A percentile compares a stretch with the other conserved stretches of the same genome.
These are phyloP conservation scores for Blennius ocellaris DNA, from an alignment of 2,113 vertebrate genomes.

Conservation along the genomic window DNA sequence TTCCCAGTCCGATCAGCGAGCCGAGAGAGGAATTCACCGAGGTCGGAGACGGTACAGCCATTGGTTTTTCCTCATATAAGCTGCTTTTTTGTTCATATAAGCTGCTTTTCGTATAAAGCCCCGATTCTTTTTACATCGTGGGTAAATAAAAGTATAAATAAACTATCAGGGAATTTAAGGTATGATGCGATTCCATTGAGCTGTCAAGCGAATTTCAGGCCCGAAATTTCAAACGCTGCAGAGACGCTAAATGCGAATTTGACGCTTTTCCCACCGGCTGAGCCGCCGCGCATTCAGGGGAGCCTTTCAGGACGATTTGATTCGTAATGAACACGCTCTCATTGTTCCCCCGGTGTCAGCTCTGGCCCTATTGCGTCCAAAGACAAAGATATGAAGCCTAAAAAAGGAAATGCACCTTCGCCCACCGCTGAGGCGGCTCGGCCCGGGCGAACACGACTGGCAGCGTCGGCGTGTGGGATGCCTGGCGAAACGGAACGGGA, in stretches of 20 bases:
- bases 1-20: not conserved
- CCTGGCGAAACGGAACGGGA: conserved; percentile 35
- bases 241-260: conserved; percentile 21
- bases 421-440: conserved; percentile 13
- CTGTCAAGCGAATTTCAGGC: conserved; percentile 33
- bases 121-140: not conserved
- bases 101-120: conserved; percentile 2
- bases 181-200: conserved; percentile 22
- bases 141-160: conserved; percentile 10
- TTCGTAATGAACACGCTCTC: conserved; percentile 35
- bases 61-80: not conserved
- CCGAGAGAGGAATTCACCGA: not conserved
- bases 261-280: not conserved
- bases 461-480: conserved; percentile 25
- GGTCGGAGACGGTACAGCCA: no score
- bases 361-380: conserved; percentile 29
- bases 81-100: no score
- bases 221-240: conserved; percentile 2
- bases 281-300: not conserved
- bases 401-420: not conserved
- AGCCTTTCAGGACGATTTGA: conserved; percentile 28
- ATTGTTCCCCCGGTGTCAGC: conserved; percentile 24
- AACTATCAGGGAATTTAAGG: conserved; percentile 10
- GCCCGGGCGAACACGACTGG: conserved; percentile 17
- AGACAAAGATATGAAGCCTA: conserved; percentile 12